Evolutionary conservation across 2,888 invertebrate species (phyloP).

Genomic region (Perithous albicinctus): DNA sequence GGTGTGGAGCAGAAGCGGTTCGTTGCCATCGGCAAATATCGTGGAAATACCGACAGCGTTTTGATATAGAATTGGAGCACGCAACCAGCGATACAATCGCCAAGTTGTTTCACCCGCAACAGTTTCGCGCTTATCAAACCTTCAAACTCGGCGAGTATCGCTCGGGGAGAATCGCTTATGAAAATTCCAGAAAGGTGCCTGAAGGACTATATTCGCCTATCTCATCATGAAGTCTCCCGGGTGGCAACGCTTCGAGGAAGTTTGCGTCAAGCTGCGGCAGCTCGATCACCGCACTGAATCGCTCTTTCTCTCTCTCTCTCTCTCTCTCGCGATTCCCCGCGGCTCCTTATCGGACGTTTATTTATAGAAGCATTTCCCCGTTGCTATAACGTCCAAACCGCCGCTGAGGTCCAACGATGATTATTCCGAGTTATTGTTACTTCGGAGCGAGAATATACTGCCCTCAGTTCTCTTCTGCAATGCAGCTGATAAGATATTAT

Average conservation of each 20-base stretch:
- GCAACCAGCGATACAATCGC: background rate
- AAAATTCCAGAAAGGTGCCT: slow-evolving; percentile 5
- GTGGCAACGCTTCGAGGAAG: slow-evolving; percentile 19
- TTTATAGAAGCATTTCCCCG: slow-evolving; percentile 61
- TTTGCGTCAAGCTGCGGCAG: background rate
- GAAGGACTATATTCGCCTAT: slow-evolving; percentile 6
- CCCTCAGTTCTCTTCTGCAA: background rate
- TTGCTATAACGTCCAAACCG: background rate
- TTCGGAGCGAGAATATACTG: slow-evolving; percentile 3
- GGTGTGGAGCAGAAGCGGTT: background rate
- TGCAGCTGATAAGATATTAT: background rate
- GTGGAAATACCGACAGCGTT: background rate
- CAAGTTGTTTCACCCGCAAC: background rate
- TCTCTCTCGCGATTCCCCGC: slow-evolving; percentile 1
- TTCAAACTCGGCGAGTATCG: background rate
- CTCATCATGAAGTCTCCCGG: background rate
- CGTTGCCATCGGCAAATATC: slow-evolving; percentile 30
- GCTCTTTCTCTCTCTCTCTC: background rate
- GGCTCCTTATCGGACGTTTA: slow-evolving; percentile 65
- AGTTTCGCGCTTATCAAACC: background rate
- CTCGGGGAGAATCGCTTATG: background rate
- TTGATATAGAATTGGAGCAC: slow-evolving; percentile 5
- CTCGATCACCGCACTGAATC: background rate
- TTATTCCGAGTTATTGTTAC: slow-evolving; percentile 16
- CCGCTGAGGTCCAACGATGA: background rate